These are phyloP conservation scores for Machimus rusticus DNA, from an alignment of 2,888 invertebrate species.

Conservation along the genomic window DNA sequence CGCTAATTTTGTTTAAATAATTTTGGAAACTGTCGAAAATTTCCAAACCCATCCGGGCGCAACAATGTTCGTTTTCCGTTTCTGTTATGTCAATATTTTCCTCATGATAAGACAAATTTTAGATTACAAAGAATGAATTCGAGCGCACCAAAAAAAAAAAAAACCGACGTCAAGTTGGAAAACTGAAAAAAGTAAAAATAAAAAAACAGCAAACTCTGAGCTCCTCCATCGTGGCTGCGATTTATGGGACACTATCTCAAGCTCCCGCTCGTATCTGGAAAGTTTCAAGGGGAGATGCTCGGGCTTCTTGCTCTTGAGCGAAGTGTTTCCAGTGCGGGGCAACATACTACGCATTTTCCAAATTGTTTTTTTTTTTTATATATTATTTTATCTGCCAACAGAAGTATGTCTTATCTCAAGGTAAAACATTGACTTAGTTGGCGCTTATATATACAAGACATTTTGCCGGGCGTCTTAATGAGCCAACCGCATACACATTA, in stretches of 20 bases:
- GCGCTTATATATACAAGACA: background rate
- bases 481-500: background rate
- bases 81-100: background rate
- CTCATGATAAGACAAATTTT: background rate
- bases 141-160: background rate
- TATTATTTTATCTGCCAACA: background rate
- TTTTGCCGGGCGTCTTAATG: background rate
- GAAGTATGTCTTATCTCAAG: background rate
- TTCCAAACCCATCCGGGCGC: background rate
- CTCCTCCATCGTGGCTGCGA: background rate
- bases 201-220: background rate
- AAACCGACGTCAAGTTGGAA: background rate
- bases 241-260: background rate
- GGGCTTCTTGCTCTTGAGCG: background rate
- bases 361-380: background rate
- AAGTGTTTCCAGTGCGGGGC: background rate
- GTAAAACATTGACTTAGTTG: conserved; percentile 22
- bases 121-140: background rate
- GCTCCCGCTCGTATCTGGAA: background rate
- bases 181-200: background rate
- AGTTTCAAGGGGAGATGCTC: background rate
- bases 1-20: background rate
- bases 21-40: background rate
- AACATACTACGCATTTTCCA: background rate
- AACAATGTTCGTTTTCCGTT: background rate